Percentiles rank a stretch among this genome's conserved stretches.
Conservation (phyloP, 2,113 vertebrate genomes). For the Aphelocoma coerulescens region DNA sequence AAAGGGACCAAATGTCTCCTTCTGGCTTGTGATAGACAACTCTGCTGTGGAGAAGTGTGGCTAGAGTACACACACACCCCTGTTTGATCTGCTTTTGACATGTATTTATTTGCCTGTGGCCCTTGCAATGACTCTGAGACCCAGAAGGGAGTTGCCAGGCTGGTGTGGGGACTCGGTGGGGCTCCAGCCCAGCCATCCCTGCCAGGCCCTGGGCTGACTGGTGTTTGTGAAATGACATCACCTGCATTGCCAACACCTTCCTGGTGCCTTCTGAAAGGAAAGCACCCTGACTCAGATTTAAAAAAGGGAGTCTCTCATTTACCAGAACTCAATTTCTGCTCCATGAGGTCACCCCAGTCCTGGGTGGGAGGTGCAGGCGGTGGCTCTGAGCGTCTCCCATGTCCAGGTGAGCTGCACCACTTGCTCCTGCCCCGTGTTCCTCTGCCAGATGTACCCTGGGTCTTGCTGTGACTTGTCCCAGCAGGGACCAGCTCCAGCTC, state of each 20-base stretch:
- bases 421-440: not conserved
- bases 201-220: not conserved
- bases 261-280: not conserved
- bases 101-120: not conserved
- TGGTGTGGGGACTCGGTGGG: not conserved
- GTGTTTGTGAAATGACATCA: conserved; percentile 1
- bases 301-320: not conserved
- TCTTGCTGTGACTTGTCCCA: not conserved
- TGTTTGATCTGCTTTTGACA: not conserved
- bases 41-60: not conserved
- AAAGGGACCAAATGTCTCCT: not conserved
- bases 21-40: not conserved
- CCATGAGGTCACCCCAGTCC: not conserved
- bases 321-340: not conserved
- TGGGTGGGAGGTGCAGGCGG: not conserved
- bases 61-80: not conserved
- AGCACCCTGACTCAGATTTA: not conserved
- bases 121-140: not conserved
- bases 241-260: not conserved
- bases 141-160: not conserved
- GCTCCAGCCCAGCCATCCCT: not conserved
- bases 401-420: not conserved
- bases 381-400: not conserved
- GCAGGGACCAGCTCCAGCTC: not conserved
- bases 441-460: accelerated